Evolutionary conservation across 1,140 invertebrate species (phyloP).

Genomic region (Drosophila lacteicornis): DNA sequence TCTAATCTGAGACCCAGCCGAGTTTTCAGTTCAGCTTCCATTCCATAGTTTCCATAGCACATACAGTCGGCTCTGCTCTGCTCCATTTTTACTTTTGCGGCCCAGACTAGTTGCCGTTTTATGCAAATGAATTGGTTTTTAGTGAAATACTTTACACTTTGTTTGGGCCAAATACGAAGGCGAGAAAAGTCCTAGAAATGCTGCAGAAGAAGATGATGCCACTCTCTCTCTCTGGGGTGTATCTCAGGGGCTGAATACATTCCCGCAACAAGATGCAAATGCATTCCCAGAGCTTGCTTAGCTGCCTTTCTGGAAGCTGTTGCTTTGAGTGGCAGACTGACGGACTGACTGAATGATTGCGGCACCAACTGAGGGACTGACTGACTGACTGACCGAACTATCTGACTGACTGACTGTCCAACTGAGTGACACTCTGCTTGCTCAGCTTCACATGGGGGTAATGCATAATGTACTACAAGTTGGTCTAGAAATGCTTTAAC

Average conservation of each 20-base stretch:
- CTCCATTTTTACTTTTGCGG: conserved; percentile 32
- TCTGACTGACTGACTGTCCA: conserved; percentile 38
- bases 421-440: conserved; percentile 38
- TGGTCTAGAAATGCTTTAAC: background rate
- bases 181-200: background rate
- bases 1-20: conserved; percentile 56
- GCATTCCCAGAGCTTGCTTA: conserved; percentile 36
- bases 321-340: conserved; percentile 55
- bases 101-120: conserved; percentile 66
- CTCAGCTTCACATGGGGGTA: background rate
- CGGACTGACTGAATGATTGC: conserved; percentile 53
- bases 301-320: conserved; percentile 20
- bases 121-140: conserved; percentile 83
- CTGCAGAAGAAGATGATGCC: background rate
- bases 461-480: background rate
- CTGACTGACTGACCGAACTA: conserved; percentile 31
- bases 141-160: conserved; percentile 80
- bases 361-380: conserved; percentile 19
- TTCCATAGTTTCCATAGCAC: conserved; percentile 10
- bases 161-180: conserved; percentile 22
- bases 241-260: conserved; percentile 10
- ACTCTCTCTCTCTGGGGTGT: background rate
- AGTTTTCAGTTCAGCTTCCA: conserved; percentile 23
- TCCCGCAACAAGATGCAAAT: conserved; percentile 34
- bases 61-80: conserved; percentile 18